phyloP scores from a whole-genome alignment of 2,888 invertebrate species.

The Microctonus hyperodae region DNA sequence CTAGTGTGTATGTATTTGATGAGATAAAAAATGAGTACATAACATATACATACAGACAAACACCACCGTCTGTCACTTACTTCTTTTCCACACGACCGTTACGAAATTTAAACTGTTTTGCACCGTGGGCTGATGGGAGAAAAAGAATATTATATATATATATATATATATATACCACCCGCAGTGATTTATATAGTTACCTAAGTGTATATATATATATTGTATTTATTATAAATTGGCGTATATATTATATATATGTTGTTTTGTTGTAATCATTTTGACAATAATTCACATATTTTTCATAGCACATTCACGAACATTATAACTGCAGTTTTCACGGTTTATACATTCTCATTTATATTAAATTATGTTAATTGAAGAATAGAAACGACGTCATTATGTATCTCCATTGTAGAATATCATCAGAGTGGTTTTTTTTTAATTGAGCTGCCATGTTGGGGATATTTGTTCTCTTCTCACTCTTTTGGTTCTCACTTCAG shows the following conservation, averaged over 20 bases:
- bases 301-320: no score
- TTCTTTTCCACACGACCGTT: conserved; percentile 37
- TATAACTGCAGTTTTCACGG: no score
- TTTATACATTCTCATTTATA: no score
- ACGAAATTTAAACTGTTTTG: conserved; percentile 41
- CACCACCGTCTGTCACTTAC: conserved; percentile 33
- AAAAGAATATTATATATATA: neutral
- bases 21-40: neutral
- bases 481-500: no score
- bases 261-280: neutral
- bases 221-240: conserved; percentile 7
- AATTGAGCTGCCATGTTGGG: conserved; percentile 39
- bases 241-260: no score
- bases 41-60: neutral
- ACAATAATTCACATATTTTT: neutral
- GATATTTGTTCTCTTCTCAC: conserved; percentile 14
- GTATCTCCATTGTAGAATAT: conserved; percentile 30
- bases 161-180: conserved; percentile 16
- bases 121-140: conserved; percentile 37
- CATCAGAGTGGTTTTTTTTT: conserved; percentile 34
- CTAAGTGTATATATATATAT: no score
- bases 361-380: conserved; percentile 5
- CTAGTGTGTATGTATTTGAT: neutral
- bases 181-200: conserved; percentile 9
- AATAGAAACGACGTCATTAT: conserved; percentile 35